phyloP scores from a whole-genome alignment of 1,140 invertebrate species.

The Drosophila kanapiae region DNA sequence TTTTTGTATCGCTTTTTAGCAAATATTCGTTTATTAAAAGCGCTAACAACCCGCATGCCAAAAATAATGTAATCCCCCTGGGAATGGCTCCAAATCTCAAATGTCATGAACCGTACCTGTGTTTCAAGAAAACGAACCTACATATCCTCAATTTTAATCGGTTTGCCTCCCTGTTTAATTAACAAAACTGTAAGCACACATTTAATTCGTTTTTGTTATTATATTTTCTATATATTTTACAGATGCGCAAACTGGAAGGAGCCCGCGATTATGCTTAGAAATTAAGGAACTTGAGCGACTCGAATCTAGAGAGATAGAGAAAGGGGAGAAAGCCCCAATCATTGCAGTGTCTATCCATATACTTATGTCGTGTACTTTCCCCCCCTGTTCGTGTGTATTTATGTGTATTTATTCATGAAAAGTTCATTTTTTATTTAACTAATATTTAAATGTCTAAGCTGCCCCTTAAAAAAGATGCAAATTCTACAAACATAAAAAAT shows the following conservation, averaged over 20 bases:
- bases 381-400: conserved; percentile 53
- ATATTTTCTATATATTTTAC: conserved; percentile 15
- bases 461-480: conserved; percentile 58
- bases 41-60: conserved; percentile 21
- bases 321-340: conserved; percentile 35
- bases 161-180: conserved; percentile 33
- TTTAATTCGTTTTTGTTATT: background rate
- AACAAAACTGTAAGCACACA: background rate
- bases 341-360: conserved; percentile 53
- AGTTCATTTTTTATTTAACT: conserved; percentile 56
- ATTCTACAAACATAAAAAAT: conserved; percentile 14
- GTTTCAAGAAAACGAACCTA: conserved; percentile 9
- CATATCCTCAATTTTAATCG: conserved; percentile 16
- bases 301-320: conserved; percentile 41
- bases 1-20: conserved; percentile 36
- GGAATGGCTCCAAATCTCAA: conserved; percentile 8
- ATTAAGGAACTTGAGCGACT: conserved; percentile 7
- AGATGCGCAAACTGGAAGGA: conserved; percentile 82
- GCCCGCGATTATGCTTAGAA: conserved; percentile 75
- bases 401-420: conserved; percentile 77
- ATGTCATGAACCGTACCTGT: conserved; percentile 13
- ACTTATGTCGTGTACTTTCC: conserved; percentile 50
- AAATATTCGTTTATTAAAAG: conserved; percentile 31
- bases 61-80: conserved; percentile 16
- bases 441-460: conserved; percentile 61